Percentiles rank a stretch among this genome's conserved stretches.
Evolutionary conservation across 1,140 invertebrate genomes (phyloP).

Genomic region (Maniola jurtina): DNA sequence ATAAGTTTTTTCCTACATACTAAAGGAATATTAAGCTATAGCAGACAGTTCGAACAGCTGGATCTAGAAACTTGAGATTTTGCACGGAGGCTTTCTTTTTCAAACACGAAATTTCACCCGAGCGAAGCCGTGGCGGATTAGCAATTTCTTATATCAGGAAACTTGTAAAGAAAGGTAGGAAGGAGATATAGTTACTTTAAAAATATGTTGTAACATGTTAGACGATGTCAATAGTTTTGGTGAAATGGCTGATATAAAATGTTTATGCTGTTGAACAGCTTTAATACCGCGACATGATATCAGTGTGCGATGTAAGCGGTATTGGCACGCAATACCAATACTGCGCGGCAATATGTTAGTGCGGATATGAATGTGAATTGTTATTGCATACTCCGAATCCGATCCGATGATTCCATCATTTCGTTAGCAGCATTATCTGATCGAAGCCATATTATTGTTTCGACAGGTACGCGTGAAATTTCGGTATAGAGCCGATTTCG

Average conservation of each 20-base stretch:
- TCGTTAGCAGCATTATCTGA: neutral
- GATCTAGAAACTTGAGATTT: no score
- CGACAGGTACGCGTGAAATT: no score
- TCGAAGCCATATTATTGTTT: neutral
- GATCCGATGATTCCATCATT: conserved; percentile 8
- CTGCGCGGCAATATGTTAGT: conserved; percentile 39
- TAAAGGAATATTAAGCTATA: no score
- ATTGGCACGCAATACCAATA: conserved; percentile 29
- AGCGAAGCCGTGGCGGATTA: no score
- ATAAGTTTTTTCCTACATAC: no score
- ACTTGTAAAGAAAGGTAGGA: no score
- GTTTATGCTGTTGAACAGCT: neutral
- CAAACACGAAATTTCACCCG: no score
- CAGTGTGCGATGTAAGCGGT: conserved; percentile 21
- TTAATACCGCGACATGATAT: conserved; percentile 8
- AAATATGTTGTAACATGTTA: neutral
- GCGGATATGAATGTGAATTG: conserved; percentile 46
- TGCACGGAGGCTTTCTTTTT: no score
- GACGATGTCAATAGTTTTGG: neutral
- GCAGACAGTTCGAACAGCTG: no score
- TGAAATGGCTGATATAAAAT: neutral
- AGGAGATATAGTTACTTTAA: no score
- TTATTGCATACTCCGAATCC: conserved; percentile 32
- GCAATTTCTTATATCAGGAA: no score
- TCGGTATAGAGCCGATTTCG: no score